Base-by-base conservation (phyloP, 2,888 invertebrate genomes). In the Papilio elwesi region DNA sequence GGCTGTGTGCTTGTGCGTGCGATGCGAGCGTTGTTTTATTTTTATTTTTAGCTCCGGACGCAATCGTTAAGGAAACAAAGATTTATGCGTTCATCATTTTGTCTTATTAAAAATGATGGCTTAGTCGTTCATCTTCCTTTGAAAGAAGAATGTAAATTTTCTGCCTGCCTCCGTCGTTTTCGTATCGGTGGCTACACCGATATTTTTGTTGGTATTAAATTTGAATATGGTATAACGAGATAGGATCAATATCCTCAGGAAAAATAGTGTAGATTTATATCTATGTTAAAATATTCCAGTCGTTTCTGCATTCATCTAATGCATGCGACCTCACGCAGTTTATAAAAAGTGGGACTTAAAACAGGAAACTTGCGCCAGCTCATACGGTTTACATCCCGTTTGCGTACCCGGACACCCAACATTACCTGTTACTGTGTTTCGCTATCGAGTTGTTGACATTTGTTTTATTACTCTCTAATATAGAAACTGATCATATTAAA, bases 31-130 rank as follows among this genome's bases (percentile, higher is more conserved):
- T 72, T 75, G 66, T 77, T 79, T 72, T 75, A 65, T 77, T 79
- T 77, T 79, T 78, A 75, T 78, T 81, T 80, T 83, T 82, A 77
- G 77, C 78, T 80, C 77, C 78, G 81, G 83, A 84, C 85, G 79
- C 83, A 86, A 86, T 88, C 87, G 86, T 89, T 89, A 87, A 82
- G 84, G 82, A 84, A 85, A 85, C 85, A 83, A 85, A 85, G 87
- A 87, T 87, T 87, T 87, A 87, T 87, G 81, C 82, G 82, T 84
- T 84, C 84, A 85, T 87, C 87, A 87, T 87, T 86, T 86, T 85
- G 86, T 86, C 86, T 87, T 86, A 86, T 87, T 87, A 83, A 85
- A 87, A 85, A 87, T 87, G 85, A 87, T 83, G 82, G 83, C 79
- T 81, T 79, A 81, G 81, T 80, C 80, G 82, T 83, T 83, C 78